phyloP scores from a whole-genome alignment of 2,888 invertebrate species.

The Hipparchia sbordonii region DNA sequence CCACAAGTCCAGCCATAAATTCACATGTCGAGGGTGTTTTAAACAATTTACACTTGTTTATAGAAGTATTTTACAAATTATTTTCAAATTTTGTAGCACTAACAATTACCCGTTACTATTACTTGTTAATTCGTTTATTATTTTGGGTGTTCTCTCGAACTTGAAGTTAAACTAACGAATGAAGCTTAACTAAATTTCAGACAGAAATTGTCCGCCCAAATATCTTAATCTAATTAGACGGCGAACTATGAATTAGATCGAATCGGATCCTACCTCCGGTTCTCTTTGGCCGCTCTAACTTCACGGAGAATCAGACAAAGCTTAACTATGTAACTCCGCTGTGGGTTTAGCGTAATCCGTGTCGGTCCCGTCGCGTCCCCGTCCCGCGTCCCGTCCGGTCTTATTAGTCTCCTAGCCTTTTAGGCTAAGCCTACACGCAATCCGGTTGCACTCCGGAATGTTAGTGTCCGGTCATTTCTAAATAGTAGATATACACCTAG shows the following conservation, averaged over 20 bases:
- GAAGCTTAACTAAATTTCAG: not conserved
- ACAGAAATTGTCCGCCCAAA: conserved; percentile 6
- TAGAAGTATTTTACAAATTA: no score
- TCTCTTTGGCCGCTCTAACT: conserved; percentile 36
- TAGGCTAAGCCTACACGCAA: conserved; percentile 1
- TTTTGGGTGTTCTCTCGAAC: no score
- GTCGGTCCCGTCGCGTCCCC: conserved; percentile 28
- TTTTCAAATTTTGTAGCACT: no score
- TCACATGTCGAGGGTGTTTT: no score
- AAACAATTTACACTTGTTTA: no score
- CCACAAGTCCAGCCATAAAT: no score
- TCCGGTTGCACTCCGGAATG: not conserved
- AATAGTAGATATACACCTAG: not conserved
- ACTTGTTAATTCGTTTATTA: no score
- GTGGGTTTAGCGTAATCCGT: conserved; percentile 40
- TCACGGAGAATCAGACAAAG: conserved; percentile 37
- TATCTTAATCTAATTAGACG: conserved; percentile 31
- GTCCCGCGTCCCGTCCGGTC: conserved; percentile 29
- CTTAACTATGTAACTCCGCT: conserved; percentile 40
- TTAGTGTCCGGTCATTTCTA: not conserved
- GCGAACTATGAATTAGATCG: conserved; percentile 34
- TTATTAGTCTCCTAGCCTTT: conserved; percentile 32
- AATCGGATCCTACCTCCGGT: conserved; percentile 35
- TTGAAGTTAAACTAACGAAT: no score
- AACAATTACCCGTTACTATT: no score